Conservation (phyloP, 2,113 vertebrate species). For the Istiophorus platypterus region DNA sequence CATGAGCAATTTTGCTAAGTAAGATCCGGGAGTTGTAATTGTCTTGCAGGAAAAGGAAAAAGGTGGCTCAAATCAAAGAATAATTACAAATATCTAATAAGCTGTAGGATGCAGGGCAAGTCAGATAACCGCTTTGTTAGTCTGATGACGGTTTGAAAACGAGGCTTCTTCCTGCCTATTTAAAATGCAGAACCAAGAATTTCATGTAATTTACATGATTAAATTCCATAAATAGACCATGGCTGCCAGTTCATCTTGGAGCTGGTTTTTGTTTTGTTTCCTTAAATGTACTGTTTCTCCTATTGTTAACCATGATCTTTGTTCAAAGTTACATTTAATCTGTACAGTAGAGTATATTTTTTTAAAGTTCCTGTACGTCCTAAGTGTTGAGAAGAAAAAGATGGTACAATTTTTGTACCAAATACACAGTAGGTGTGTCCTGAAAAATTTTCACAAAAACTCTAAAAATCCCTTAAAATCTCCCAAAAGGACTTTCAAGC, state of each 20-base stretch:
- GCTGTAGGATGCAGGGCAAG: background rate
- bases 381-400: background rate
- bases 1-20: slow-evolving; percentile 33
- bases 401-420: too few relatives aligned
- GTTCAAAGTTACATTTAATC: background rate
- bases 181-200: slow-evolving; percentile 3
- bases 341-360: background rate
- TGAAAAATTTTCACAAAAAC: background rate
- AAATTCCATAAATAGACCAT: background rate
- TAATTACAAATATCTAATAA: background rate
- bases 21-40: slow-evolving; percentile 9
- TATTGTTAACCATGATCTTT: background rate
- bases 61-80: background rate
- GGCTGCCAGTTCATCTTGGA: background rate
- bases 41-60: background rate
- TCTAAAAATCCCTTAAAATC: background rate
- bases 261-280: background rate
- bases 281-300: background rate
- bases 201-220: background rate
- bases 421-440: too few relatives aligned
- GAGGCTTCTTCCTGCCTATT: background rate
- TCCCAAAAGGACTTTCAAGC: background rate
- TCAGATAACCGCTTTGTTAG: background rate
- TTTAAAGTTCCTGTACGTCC: too few relatives aligned
- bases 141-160: background rate